Base-by-base conservation (phyloP, 35 echinoderm and acorn worm species). In the Heliocidaris erythrogramma region DNA sequence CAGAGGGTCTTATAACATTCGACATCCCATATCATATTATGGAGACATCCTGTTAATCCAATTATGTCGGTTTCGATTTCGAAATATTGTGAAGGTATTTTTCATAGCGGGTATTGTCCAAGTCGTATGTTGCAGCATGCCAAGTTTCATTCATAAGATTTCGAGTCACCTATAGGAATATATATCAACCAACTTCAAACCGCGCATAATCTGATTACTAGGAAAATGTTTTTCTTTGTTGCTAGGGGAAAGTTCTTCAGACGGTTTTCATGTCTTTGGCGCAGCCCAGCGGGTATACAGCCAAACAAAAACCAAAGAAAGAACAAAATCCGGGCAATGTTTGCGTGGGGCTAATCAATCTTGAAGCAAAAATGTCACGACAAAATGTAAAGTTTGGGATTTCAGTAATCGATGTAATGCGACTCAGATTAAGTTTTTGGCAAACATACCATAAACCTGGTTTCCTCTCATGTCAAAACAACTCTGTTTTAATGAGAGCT, bases 401-500 rank as follows among this genome's bases (percentile, higher is more conserved):
- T 24, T 89, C 87, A 35, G 31, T 89, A 89, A 88, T 89, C 30
- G 16, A n/a, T 89, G 31, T 42, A 89, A 89, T 47, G 87, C 47
- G 24, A 32, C 47, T 89, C 29, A 2, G 32, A 13, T 89, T 89
- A 14, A 27, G 31, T 89, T 89, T 48, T 89, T 89, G 87, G 87
- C 87, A 89, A 89, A 89, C 87, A 89, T 48, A 48, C 86, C 30
- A 27, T 16, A 32, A 89, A 89, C 87, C 87, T 47, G 87, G 31
- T 89, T 88, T 88, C 86, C 86, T 21, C 86, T 35, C 86, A 35
- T 48, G 87, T n/a, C 87, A 89, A 47, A 89, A 89, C 87, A 89
- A 42, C 12, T 48, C 17, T 47, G 47, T 89, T 89, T 89, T 9
- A 89, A 78, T 78, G 65, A 27, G 27, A 18, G 27, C 65, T 78